These are phyloP conservation scores for Microtus ochrogaster DNA, from an alignment of 2,113 vertebrate species.

Conservation along the genomic window DNA sequence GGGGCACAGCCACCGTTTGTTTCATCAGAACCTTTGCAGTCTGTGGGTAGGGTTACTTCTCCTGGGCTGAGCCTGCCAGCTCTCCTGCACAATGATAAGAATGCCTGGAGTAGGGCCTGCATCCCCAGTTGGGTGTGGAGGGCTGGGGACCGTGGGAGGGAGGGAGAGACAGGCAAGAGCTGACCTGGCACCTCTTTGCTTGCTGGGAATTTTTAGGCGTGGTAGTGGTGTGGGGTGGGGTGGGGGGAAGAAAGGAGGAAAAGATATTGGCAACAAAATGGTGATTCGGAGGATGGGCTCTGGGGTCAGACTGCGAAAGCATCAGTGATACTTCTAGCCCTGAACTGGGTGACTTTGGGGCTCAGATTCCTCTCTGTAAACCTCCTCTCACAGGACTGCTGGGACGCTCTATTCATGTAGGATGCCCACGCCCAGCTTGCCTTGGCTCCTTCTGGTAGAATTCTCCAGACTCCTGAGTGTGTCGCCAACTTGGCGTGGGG, in stretches of 20 bases:
- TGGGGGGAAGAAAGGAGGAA: not conserved
- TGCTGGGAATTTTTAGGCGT: not conserved
- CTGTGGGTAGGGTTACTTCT: not conserved
- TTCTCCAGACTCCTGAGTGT: not conserved
- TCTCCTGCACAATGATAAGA: slow-evolving; percentile 11
- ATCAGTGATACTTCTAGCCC: not conserved
- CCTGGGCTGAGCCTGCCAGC: not conserved
- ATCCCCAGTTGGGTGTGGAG: not conserved
- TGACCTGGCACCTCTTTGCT: not conserved
- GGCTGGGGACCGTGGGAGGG: not conserved
- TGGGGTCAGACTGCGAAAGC: not conserved
- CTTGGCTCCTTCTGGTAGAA: not conserved
- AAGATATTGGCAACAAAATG: not conserved
- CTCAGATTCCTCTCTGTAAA: not conserved
- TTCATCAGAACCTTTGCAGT: slow-evolving; percentile 62
- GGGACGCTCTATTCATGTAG: not conserved
- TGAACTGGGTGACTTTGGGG: slow-evolving; percentile 10
- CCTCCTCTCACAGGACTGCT: rapidly evolving
- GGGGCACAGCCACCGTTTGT: slow-evolving; percentile 13
- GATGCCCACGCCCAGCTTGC: not conserved
- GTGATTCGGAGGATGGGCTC: not conserved
- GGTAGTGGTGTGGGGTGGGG: not conserved
- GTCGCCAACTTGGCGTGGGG: not conserved
- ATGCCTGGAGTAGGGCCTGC: not conserved
- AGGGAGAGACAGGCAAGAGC: not conserved